phyloP scores from a whole-genome alignment of 2,797 vertebrate species.

The Gila robusta region DNA sequence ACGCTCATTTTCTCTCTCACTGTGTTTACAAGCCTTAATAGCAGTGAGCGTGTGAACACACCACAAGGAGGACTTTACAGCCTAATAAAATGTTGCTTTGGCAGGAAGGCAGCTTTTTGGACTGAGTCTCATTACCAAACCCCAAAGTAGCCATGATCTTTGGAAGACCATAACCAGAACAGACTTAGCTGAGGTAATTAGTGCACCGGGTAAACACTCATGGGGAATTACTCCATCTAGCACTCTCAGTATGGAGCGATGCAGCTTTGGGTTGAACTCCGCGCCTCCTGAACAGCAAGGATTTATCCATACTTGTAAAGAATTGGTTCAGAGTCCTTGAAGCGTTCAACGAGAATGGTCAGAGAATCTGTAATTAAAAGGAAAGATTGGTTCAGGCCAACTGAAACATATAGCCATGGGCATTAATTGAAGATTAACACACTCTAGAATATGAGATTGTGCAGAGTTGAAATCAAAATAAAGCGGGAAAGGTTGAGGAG shows the following conservation, averaged over 20 bases:
- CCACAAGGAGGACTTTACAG: slow-evolving; percentile 54
- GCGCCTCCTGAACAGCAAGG: slow-evolving; percentile 2
- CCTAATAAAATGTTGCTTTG: slow-evolving; percentile 53
- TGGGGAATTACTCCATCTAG: slow-evolving; percentile 20
- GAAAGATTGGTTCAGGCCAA: slow-evolving; percentile 25
- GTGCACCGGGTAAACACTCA: slow-evolving; percentile 16
- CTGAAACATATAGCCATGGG: slow-evolving; percentile 21
- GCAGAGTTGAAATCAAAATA: slow-evolving; percentile 33
- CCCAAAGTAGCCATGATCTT: slow-evolving; percentile 43
- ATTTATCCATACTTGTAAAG: slow-evolving; percentile 6
- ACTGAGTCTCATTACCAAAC: slow-evolving; percentile 55
- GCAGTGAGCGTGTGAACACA: slow-evolving; percentile 51
- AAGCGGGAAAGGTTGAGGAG: neutral
- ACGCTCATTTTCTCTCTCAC: slow-evolving; percentile 42
- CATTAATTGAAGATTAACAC: slow-evolving; percentile 18
- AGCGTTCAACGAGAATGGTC: slow-evolving; percentile 11
- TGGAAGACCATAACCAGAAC: slow-evolving; percentile 31
- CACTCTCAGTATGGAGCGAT: neutral
- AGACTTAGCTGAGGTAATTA: slow-evolving; percentile 56
- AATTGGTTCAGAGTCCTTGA: slow-evolving; percentile 22
- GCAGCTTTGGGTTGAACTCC: slow-evolving; percentile 11
- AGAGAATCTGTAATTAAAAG: slow-evolving; percentile 29
- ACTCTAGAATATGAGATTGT: slow-evolving; percentile 8
- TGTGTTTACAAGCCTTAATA: slow-evolving; percentile 61
- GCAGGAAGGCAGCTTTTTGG: slow-evolving; percentile 44